A percentile compares a stretch with the other conserved stretches of the same genome.
Evolutionary conservation across 2,113 vertebrate genomes (phyloP).

Genomic region (Rhabdomys dilectus): DNA sequence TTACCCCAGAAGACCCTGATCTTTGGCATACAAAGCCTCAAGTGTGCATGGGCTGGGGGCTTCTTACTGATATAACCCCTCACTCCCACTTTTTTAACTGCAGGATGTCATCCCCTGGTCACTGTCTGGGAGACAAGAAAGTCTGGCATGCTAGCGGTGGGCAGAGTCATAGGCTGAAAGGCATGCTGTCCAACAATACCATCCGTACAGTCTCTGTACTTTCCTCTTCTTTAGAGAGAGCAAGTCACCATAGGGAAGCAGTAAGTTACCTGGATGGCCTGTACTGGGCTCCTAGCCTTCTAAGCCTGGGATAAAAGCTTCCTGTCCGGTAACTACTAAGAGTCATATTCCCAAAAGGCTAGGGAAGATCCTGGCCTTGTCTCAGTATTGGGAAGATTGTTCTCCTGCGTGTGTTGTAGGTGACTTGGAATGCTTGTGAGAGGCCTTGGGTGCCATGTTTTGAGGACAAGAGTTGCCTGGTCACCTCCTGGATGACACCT

Average conservation of each 20-base stretch:
- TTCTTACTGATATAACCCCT: neutral
- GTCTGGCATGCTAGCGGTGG: neutral
- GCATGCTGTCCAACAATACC: accelerated
- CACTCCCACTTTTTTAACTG: no score
- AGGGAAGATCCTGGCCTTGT: neutral
- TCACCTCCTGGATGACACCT: neutral
- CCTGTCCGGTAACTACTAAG: neutral
- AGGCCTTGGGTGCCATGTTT: neutral
- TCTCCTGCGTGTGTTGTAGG: neutral
- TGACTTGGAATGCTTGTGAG: neutral
- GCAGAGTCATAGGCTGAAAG: neutral
- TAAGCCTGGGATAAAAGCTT: neutral
- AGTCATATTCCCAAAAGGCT: neutral
- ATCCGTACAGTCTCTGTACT: no score
- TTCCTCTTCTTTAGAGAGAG: neutral
- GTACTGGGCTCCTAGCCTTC: neutral
- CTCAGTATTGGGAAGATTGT: neutral
- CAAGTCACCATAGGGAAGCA: neutral
- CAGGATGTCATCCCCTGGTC: neutral
- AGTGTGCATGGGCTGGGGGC: neutral
- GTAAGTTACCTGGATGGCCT: neutral
- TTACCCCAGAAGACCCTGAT: neutral
- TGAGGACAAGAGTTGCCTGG: neutral
- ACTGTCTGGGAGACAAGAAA: neutral
- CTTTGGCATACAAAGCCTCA: neutral